phyloP scores from a whole-genome alignment of 2,113 vertebrate genomes.

The Alces alces region DNA sequence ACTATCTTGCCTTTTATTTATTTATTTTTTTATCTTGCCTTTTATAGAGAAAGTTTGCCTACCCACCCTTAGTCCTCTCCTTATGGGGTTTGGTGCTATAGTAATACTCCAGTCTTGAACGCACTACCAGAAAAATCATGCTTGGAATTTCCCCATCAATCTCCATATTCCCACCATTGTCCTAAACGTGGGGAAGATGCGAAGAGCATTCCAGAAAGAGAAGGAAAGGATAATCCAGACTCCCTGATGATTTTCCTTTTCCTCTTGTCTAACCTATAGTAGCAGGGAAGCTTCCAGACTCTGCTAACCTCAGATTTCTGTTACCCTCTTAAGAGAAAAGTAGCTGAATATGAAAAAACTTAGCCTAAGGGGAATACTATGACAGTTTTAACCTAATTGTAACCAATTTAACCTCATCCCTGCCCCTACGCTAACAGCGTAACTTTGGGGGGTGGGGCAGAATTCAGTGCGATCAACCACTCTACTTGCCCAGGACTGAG shows the following conservation, averaged over 20 bases:
- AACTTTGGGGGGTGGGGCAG: neutral
- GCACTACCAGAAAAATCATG: neutral
- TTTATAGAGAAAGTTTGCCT: neutral
- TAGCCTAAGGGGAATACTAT: neutral
- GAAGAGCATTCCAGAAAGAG: neutral
- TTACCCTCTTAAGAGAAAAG: neutral
- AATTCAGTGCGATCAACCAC: neutral
- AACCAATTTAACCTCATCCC: neutral
- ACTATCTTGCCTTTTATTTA: neutral
- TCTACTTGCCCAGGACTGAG: neutral
- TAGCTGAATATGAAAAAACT: neutral
- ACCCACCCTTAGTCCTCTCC: neutral
- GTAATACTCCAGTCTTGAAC: neutral
- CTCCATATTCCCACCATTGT: neutral
- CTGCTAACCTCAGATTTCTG: neutral
- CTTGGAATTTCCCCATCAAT: neutral
- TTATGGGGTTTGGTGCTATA: rapidly evolving
- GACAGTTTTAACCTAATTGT: neutral
- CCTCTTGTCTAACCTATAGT: neutral
- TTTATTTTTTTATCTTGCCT: neutral
- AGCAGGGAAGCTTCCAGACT: neutral
- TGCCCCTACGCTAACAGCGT: neutral
- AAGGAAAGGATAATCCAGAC: neutral
- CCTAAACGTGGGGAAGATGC: neutral
- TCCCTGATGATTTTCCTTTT: neutral